Base-by-base conservation (phyloP, 2,888 invertebrate species). In the Diogma glabrata region DNA sequence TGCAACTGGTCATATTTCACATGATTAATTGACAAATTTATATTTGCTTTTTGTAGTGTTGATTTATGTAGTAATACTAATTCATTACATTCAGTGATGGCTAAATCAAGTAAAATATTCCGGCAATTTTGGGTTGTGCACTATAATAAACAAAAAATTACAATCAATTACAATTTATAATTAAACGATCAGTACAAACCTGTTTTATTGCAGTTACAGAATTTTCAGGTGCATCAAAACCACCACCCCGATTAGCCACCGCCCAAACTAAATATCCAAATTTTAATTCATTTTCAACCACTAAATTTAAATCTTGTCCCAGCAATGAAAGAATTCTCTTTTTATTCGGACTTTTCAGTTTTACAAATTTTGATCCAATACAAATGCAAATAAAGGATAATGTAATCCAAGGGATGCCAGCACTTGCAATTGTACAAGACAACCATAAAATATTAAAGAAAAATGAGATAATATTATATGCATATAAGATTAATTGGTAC, bases 211-310 rank as follows among this genome's bases (percentile, higher is more conserved):
- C 67, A 38, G 67, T 66, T 58, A 61, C 63, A 3, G 70, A 67
- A 52, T 70, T 70, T 55, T 69, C 70, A 1, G 70, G 69, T 17
- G 67, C 67, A 61, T 70, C 70, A 57, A 67, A 70, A 28, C 64
- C 64, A 53, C 67, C 69, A 45, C 67, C 70, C 14, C 66, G 64
- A 59, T 67, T 66, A 2, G 69, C 70, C 48, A 70, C 66, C 30
- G 69, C 65, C 68, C 69, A 70, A 52, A 66, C 67, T 36, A 67
- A 64, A 17, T 48, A 48, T 4, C 14, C 28, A 16, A 24, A 26
- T 30, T 20, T 49, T 50, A 67, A 59, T 51, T 69, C 68, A 53
- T 67, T 64, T 10, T 63, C 61, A 14, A 43, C 43, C 20, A 43
- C 23, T 22, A 43, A 43, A 7, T 20, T 22, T 4, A 19, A 30